A percentile compares a stretch with the other conserved stretches of the same genome.
Conservation (phyloP, 2,113 vertebrate genomes). For the Varanus komodoensis region DNA sequence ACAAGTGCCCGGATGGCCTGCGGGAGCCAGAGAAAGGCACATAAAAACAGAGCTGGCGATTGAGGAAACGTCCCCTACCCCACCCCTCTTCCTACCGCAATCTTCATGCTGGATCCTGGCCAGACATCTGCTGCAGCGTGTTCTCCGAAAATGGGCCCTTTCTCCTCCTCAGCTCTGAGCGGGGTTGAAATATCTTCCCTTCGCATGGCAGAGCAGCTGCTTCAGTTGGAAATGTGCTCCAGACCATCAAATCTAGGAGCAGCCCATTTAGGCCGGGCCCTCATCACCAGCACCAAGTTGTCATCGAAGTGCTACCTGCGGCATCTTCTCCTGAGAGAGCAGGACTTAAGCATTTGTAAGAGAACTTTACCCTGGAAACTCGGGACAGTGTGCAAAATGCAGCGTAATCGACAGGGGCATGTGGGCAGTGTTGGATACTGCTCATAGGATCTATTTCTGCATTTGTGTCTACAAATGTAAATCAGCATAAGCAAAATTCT, state of each 20-base stretch:
- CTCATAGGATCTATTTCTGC: no score
- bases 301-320: neutral
- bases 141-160: slow-evolving; percentile 16
- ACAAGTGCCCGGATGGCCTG: slow-evolving; percentile 15
- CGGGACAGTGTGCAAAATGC: neutral
- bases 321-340: neutral
- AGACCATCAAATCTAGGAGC: neutral
- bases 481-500: no score
- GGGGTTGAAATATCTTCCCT: neutral
- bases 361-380: neutral
- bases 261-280: neutral
- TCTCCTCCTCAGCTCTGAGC: neutral
- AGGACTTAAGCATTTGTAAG: neutral
- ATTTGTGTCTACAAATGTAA: no score
- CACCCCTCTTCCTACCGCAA: neutral
- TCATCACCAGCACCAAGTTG: neutral
- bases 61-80: slow-evolving; percentile 47
- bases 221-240: neutral
- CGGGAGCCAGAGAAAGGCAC: neutral
- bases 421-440: no score
- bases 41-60: slow-evolving; percentile 22
- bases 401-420: neutral
- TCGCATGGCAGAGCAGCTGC: neutral
- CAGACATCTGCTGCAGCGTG: slow-evolving; percentile 65
- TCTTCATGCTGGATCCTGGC: slow-evolving; percentile 39